These are phyloP conservation scores for Harmothoe impar DNA, from an alignment of 2,888 invertebrate genomes.

Conservation along the genomic window DNA sequence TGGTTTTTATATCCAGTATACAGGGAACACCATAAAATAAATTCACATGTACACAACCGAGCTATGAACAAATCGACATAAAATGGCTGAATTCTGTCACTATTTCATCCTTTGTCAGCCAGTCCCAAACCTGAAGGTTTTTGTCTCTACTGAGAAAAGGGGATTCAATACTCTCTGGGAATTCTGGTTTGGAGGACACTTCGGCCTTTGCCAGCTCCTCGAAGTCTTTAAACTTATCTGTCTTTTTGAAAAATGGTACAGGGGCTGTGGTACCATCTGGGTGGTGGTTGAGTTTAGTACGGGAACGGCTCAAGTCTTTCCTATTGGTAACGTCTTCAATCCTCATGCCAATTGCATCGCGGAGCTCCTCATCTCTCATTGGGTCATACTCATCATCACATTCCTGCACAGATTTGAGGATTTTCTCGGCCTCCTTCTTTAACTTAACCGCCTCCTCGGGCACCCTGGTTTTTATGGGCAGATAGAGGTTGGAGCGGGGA, in stretches of 20 bases:
- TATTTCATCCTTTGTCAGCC: constrained; percentile 77
- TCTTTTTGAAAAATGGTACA: constrained; percentile 32
- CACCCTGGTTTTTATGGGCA: constrained; percentile 75
- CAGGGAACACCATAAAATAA: no score
- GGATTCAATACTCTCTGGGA: constrained; percentile 69
- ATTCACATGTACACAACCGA: not conserved
- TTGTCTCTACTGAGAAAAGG: constrained; percentile 72
- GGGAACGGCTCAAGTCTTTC: not conserved
- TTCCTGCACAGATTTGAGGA: constrained; percentile 74
- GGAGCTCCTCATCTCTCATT: not conserved
- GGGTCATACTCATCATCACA: constrained; percentile 72
- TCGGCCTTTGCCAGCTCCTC: constrained; percentile 60
- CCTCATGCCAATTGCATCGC: constrained; percentile 23
- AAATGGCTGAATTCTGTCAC: constrained; percentile 78
- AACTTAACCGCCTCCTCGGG: constrained; percentile 76
- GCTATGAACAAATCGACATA: constrained; percentile 67
- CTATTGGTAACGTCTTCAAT: constrained; percentile 20
- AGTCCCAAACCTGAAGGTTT: constrained; percentile 79
- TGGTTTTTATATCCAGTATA: no score
- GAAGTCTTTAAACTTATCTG: constrained; percentile 54
- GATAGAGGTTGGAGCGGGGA: constrained; percentile 73
- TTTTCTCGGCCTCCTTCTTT: constrained; percentile 76
- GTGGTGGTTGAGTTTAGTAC: not conserved
- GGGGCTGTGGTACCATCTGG: not conserved
- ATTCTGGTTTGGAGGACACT: constrained; percentile 48